phyloP scores from a whole-genome alignment of 2,113 vertebrate species.

The Corythoichthys intestinalis region DNA sequence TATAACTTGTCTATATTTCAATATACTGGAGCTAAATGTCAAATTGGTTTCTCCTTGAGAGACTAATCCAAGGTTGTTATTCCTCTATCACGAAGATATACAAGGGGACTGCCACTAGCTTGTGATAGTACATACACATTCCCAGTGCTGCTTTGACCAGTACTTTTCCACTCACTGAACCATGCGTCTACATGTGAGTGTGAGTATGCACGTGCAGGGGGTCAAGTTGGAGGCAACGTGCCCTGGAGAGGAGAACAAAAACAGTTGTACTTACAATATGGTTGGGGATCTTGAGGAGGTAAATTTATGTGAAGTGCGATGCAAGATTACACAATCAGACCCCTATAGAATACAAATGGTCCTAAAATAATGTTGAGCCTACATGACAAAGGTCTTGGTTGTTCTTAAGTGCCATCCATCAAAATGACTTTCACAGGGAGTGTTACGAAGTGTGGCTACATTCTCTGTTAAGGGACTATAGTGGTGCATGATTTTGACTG shows the following conservation, averaged over 20 bases:
- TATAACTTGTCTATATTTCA: neutral
- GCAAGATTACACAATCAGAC: neutral
- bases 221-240: neutral
- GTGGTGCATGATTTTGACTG: neutral
- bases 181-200: neutral
- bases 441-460: neutral
- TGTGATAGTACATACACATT: constrained; percentile 17
- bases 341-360: neutral
- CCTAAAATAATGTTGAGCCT: neutral
- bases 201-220: neutral
- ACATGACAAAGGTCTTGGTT: neutral
- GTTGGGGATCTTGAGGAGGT: neutral
- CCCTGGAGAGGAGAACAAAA: neutral
- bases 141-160: constrained; percentile 19
- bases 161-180: constrained; percentile 51
- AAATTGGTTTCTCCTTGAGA: neutral
- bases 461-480: neutral
- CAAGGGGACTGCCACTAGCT: neutral
- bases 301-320: neutral
- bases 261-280: neutral
- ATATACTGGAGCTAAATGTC: neutral
- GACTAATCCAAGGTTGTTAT: neutral
- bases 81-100: constrained; percentile 8
- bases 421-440: neutral
- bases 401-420: neutral